Evolutionary conservation across 2,113 vertebrate species (phyloP).

Genomic region (Sula dactylatra): DNA sequence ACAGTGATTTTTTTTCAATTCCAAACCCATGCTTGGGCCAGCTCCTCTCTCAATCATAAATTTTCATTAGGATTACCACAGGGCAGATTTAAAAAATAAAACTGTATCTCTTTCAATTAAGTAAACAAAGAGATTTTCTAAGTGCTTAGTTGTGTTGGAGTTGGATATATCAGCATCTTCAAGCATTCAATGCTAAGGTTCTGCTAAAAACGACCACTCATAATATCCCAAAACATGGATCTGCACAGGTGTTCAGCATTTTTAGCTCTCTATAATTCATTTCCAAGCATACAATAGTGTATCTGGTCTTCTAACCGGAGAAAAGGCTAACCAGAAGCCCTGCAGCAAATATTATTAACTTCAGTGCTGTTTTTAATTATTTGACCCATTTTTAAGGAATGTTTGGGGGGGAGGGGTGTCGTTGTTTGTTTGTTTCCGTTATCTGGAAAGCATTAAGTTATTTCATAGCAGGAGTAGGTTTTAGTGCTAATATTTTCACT

Average conservation of each 20-base stretch:
- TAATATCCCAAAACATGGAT: background rate
- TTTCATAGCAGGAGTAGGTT: background rate
- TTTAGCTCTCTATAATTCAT: background rate
- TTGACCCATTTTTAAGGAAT: background rate
- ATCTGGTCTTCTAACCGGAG: background rate
- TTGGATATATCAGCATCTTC: background rate
- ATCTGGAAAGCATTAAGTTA: background rate
- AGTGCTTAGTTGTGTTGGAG: background rate
- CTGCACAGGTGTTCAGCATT: background rate
- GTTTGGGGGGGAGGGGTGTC: fast-evolving
- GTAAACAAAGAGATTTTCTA: background rate
- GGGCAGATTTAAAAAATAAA: background rate
- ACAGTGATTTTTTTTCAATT: background rate
- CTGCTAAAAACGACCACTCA: background rate
- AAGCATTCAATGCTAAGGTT: background rate
- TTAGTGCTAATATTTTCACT: background rate
- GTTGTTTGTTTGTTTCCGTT: background rate
- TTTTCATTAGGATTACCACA: background rate
- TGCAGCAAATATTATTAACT: background rate
- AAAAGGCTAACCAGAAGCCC: background rate
- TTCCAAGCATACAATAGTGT: background rate
- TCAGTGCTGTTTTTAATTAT: background rate
- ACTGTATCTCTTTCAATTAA: background rate
- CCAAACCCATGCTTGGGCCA: background rate
- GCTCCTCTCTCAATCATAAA: background rate